These are phyloP conservation scores for Rhizoglyphus robini DNA, from an alignment of 1,140 invertebrate genomes.

Conservation along the genomic window DNA sequence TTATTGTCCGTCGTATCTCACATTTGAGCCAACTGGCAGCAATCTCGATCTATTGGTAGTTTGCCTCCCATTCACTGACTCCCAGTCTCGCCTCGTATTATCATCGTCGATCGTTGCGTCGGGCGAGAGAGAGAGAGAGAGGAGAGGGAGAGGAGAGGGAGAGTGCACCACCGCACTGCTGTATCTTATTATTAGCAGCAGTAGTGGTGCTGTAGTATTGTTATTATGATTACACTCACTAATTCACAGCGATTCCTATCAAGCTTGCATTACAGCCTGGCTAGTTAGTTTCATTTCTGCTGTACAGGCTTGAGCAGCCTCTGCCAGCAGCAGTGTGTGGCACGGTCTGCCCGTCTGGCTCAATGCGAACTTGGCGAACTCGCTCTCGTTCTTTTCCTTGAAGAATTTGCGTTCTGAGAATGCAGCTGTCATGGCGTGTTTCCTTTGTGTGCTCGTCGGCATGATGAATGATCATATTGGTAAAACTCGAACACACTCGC, in stretches of 20 bases:
- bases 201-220: not conserved
- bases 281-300: not conserved
- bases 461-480: conserved; percentile 14
- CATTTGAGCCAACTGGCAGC: not conserved
- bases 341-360: not conserved
- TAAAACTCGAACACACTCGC: conserved; percentile 9
- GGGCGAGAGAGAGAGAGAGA: not conserved
- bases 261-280: not conserved
- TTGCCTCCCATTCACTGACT: not conserved
- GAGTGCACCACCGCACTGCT: not conserved
- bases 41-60: conserved; percentile 8
- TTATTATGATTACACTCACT: conserved; percentile 9
- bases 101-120: not conserved
- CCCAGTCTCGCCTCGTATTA: not conserved
- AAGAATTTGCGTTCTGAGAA: conserved; percentile 13
- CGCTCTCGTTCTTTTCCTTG: conserved; percentile 3
- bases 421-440: conserved; percentile 10
- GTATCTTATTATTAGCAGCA: conserved; percentile 13
- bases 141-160: not conserved
- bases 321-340: not conserved
- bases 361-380: not conserved
- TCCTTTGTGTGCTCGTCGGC: conserved; percentile 2
- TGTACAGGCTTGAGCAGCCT: not conserved
- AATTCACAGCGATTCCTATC: conserved; percentile 11
- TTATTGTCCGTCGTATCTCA: not conserved